Evolutionary conservation across 2,888 invertebrate genomes (phyloP), one percentile per base, ranked within the genome.

Genomic region (Rhagonycha fulva): DNA sequence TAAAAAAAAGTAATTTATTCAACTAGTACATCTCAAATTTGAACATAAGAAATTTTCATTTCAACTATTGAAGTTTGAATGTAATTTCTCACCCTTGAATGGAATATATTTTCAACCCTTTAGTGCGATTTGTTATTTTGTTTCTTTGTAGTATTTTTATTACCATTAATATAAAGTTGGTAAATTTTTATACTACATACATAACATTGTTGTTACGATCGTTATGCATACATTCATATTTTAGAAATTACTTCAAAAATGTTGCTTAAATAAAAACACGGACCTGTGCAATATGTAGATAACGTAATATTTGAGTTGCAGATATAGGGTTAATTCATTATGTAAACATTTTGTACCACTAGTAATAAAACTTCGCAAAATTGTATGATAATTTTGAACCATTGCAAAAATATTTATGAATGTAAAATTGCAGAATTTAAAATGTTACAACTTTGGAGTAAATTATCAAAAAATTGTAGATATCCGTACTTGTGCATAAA

Each of bases 251-350:
- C 47, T 70, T 19, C 47, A 70, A 61, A 61, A 61, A 60, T 70
- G 47, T 70, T 70, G 70, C 61, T 70, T 70, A 70, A 70, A 70
- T 70, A 70, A 47, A 70, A 70, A 70, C 70, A 70, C 47, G 61
- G 61, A 70, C 61, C 61, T 70, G 70, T 70, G 70, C 61, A 70
- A 70, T 47, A 60, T 70, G 47, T 47, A 60, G 47, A 32, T 70
- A 60, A 70, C 70, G 70, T 47, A 66, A 66, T 66, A 66, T 66
- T 66, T 66, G 63, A 66, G 63, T 66, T 66, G 63, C 63, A 66
- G 63, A 66, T 66, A 66, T 66, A 66, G 63, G 63, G 63, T 66
- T 66, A 66, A 66, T 66, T 66, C 63, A 66, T 66, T 66, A 66
- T 66, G 63, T 66, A 66, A 66, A 66, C 19, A 26, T 66, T 66